Percentiles rank a stretch among this genome's conserved stretches.
Evolutionary conservation across 1,140 invertebrate species (phyloP).

Genomic region (Maniola jurtina): DNA sequence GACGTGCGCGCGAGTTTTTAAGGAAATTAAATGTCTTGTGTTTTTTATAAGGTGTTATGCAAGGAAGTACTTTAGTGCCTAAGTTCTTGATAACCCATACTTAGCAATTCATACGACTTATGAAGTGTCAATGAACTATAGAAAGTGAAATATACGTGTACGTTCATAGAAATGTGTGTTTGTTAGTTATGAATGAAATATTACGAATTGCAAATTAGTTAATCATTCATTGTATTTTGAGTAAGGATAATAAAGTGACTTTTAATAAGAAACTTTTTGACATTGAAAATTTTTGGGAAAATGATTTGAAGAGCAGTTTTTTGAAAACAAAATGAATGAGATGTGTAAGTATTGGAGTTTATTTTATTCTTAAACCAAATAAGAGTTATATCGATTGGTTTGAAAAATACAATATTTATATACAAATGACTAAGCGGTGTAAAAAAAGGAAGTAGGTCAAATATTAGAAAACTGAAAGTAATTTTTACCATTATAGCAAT

Average conservation of each 20-base stretch:
- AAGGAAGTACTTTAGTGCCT: conserved; percentile 41
- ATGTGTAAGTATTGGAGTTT: conserved; percentile 57
- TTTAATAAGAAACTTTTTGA: background rate
- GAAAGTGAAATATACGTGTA: conserved; percentile 25
- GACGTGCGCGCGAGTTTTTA: conserved; percentile 55
- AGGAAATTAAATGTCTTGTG: conserved; percentile 35
- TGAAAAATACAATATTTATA: conserved; percentile 9
- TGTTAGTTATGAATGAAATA: conserved; percentile 1
- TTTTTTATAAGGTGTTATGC: conserved; percentile 48
- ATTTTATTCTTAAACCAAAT: background rate
- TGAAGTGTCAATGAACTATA: conserved; percentile 34
- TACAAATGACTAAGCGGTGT: conserved; percentile 32
- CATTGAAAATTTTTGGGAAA: conserved; percentile 18
- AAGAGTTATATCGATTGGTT: conserved; percentile 17
- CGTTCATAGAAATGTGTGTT: background rate
- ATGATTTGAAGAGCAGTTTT: conserved; percentile 29
- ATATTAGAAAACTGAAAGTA: conserved; percentile 18
- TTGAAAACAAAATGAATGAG: conserved; percentile 52
- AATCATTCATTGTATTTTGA: background rate
- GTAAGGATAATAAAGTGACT: background rate
- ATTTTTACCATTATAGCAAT: conserved; percentile 15
- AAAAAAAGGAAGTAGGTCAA: conserved; percentile 34
- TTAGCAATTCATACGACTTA: conserved; percentile 24
- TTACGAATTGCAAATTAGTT: background rate
- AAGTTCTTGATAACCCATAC: conserved; percentile 28